Base-by-base conservation (phyloP, 2,888 invertebrate species). In the Acanthosepion pharaonis region DNA sequence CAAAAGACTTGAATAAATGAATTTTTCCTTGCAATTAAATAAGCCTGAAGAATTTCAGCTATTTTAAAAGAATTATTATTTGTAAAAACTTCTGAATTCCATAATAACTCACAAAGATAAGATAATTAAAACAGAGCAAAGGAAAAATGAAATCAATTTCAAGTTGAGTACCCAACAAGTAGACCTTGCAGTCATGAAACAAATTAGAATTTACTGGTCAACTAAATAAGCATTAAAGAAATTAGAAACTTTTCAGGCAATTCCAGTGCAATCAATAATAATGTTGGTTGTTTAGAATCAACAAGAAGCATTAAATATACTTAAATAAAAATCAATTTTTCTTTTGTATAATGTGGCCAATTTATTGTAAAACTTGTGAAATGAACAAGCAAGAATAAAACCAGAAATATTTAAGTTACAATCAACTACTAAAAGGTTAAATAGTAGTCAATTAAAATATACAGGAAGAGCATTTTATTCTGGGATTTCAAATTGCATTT, bases 211-310 rank as follows among this genome's bases (percentile, higher is more conserved):
- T 78, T 28, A 78, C 5, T 9, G 28, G 28, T 28, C 28, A 78
- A 28, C 8, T 78, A 11, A 78, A 28, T 78, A 28, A 78, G 28
- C 78, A 78, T 78, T 28, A 78, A 78, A 28, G 9, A 9, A n/a
- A 78, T 55, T 55, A 78, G 78, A 78, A 78, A 78, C 2, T 78
- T n/a, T 78, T 78, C 78, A 28, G 5, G 78, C 78, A 78, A 78
- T 59, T 59, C 59, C 20, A 78, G n/a, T 78, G 78, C 78, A 78
- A 78, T 78, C 78, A 78, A 78, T 78, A 78, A 78, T 78, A 78
- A 28, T 78, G 28, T 78, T 78, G 78, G 15, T 78, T 78, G n/a
- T 78, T 78, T 78, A 9, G 33, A 33, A 33, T n/a, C 78, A 78
- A 78, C 0, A 78, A 18, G 33, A 6, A 78, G n/a, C 78, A 78